These are phyloP conservation scores for Rhynchophorus ferrugineus DNA, from an alignment of 1,140 invertebrate species.

Conservation along the genomic window DNA sequence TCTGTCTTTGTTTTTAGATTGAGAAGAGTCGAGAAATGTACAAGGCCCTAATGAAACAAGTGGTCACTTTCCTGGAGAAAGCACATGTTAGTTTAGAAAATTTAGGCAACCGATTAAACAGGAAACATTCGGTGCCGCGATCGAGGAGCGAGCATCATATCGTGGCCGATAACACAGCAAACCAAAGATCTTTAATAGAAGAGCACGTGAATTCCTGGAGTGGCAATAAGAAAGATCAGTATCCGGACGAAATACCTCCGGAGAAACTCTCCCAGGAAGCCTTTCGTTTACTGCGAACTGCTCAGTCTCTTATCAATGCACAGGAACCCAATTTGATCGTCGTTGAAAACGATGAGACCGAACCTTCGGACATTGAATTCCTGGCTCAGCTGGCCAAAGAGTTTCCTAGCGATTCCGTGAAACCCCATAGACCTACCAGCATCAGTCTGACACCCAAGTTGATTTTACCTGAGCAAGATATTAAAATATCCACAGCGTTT, in stretches of 20 bases:
- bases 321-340: conserved; percentile 54
- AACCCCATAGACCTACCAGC: conserved; percentile 29
- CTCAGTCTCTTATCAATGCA: conserved; percentile 56
- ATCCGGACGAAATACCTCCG: conserved; percentile 47
- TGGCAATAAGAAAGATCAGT: conserved; percentile 19
- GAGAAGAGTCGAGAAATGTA: conserved; percentile 73
- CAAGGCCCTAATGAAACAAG: conserved; percentile 68
- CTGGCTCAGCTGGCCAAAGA: conserved; percentile 35
- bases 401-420: conserved; percentile 28
- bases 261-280: conserved; percentile 62
- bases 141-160: conserved; percentile 50
- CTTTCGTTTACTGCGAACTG: conserved; percentile 56
- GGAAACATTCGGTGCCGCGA: conserved; percentile 35
- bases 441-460: conserved; percentile 35
- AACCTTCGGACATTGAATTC: conserved; percentile 31
- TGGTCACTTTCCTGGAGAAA: conserved; percentile 65
- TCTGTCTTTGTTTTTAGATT: conserved; percentile 49
- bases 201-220: conserved; percentile 13
- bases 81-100: conserved; percentile 57
- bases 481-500: conserved; percentile 27
- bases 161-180: conserved; percentile 30
- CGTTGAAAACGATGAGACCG: conserved; percentile 27
- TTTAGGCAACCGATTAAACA: conserved; percentile 31
- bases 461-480: conserved; percentile 30
- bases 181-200: conserved; percentile 9